Evolutionary conservation across 1,140 invertebrate species (phyloP), one percentile per base, ranked within the genome.

Genomic region (Drosophila murphyi): DNA sequence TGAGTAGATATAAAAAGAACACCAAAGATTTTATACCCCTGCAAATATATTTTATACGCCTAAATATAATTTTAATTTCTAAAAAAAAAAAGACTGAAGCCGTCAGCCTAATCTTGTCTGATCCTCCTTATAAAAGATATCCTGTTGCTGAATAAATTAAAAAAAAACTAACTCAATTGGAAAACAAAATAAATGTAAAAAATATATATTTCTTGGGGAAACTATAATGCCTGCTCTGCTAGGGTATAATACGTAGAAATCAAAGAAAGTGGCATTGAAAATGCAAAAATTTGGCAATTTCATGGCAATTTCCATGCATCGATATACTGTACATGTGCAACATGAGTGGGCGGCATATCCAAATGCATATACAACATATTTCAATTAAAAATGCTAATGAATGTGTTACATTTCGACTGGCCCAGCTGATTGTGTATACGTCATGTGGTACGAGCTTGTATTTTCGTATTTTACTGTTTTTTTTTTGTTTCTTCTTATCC

Each of bases 381-480:
- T 41, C 39, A 43, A 64, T 35, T 6, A 34, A 4, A 54, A 64
- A 31, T 20, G 28, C 0, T 10, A 43, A 52, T 29, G 10, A 57
- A 50, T 37, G 39, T 50, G 37, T 31, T 41, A 43, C 4, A 37
- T 29, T 57, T 43, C 8, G n/a, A 10, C 31, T 45, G 20, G 28
- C 31, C 4, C 48, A 37, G 43, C 51, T 54, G 48, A 72, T 64
- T 72, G 60, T 50, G 69, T 43, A 72, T 72, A 71, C 60, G 68
- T 71, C 60, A 55, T 37, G 68, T 64, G 68, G 47, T 64, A 54
- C 37, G 35, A n/a, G 35, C 37, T 47, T 56, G 20, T 56, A 10
- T 51, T 29, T 31, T 35, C 5, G 7, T 35, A 10, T 10, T 51
- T 31, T 51, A 20, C 8, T 32, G 5, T 32, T 5, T 51, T 5